Evolutionary conservation across 92 coral and sea anemone species (phyloP).

Genomic region (Scolanthus callimorphus): DNA sequence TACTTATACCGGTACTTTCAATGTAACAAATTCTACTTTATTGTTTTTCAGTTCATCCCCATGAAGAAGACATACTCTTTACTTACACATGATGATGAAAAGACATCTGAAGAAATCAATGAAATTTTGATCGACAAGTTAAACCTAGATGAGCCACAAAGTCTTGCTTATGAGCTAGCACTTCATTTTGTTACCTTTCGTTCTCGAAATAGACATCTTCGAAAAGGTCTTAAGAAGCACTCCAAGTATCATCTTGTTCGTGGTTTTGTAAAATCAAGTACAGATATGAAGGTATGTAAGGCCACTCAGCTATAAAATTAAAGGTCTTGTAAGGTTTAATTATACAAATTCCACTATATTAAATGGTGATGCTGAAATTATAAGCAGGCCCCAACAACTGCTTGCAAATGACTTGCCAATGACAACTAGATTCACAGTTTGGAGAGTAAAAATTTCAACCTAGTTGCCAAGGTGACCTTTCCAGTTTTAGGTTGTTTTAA

Average conservation of each 20-base stretch:
- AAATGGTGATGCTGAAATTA: no score
- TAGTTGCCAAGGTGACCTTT: no score
- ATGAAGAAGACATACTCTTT: constrained; percentile 90
- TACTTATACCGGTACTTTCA: no score
- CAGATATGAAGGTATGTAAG: background rate
- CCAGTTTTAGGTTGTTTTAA: no score
- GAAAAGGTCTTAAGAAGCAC: background rate
- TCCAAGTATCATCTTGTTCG: background rate
- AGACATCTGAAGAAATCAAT: constrained; percentile 40
- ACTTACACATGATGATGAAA: constrained; percentile 24
- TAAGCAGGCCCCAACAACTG: no score
- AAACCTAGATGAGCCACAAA: constrained; percentile 16
- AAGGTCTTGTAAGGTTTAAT: no score
- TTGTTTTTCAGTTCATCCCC: constrained; percentile 71
- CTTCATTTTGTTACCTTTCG: background rate
- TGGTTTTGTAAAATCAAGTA: background rate
- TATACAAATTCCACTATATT: no score
- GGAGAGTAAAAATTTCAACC: no score
- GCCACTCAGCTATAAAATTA: no score
- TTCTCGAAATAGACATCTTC: background rate
- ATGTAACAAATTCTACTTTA: no score
- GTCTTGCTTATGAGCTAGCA: background rate
- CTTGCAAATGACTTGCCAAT: no score
- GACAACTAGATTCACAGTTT: no score
- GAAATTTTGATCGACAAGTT: constrained; percentile 38